Evolutionary conservation across 2,113 vertebrate genomes (phyloP), one percentile per base, ranked within the genome.

Genomic region (Thymallus thymallus): DNA sequence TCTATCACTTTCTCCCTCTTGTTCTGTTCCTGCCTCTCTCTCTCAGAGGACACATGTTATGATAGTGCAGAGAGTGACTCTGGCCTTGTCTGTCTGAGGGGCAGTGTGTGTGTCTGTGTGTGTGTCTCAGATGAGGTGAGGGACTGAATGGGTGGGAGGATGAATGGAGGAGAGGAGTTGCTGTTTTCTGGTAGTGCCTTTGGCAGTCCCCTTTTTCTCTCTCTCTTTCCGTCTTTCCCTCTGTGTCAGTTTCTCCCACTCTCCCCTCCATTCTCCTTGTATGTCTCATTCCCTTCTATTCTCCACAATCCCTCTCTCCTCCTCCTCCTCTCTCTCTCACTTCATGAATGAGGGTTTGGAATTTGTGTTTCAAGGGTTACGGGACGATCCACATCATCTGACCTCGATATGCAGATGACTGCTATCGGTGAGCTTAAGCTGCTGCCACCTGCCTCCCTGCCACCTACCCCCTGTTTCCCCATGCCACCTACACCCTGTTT

Each of bases 341-440:
- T 2, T 13, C 13, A 68, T 68, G 66, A 45, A 18, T 65, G 4
- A 1, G 60, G 76, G 71, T 55, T 46, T 62, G 69, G 82, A 77
- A 68, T 75, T 74, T 5, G 84, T 60, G 6, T 63, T 81, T 24
- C 87, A 64, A 71, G 80, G 76, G 16, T 80, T 87, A 2, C 79
- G 29, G 2, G 73, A 87, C 76, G 89, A 85, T 18, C 56, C 77
- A 16, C 74, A 61, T 3, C 75, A 74, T 23, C 48, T 89, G 5
- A 69, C 46, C 51, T 69, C 80, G 20, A 81, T 74, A 1, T 87
- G 87, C 66, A 77, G 77, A 67, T 84, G 85, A 13, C 79, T 84
- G 79, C 82, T 88, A 78, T 77, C 68, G 85, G 88, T 89, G 82
- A 89, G 89, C 65, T 10, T 67, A 5, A 68, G 22, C 51, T 22